phyloP scores from a whole-genome alignment of 2,888 invertebrate species.

The Diadromus collaris region DNA sequence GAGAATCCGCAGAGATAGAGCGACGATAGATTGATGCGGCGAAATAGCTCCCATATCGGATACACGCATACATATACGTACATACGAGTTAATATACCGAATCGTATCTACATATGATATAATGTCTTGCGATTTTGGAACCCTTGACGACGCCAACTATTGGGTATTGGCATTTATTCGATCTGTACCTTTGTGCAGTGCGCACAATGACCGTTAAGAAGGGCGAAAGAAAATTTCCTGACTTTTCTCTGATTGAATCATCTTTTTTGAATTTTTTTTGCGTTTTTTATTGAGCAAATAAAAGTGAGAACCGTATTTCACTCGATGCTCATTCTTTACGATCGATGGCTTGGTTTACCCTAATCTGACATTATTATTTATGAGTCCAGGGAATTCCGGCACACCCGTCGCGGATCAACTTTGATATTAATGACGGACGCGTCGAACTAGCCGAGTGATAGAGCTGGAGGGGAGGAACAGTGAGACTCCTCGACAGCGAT shows the following conservation, averaged over 20 bases:
- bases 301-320: too few relatives aligned
- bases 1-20: conserved; percentile 22
- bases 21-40: conserved; percentile 45
- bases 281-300: too few relatives aligned
- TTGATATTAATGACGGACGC: conserved; percentile 68
- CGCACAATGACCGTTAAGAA: too few relatives aligned
- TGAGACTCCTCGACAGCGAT: conserved; percentile 40
- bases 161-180: neutral
- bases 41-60: conserved; percentile 39
- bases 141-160: neutral
- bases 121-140: neutral
- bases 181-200: too few relatives aligned
- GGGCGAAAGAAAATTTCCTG: too few relatives aligned
- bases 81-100: neutral
- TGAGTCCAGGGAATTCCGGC: conserved; percentile 16
- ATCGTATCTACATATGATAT: neutral
- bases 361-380: too few relatives aligned
- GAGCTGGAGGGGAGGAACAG: neutral
- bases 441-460: conserved; percentile 11
- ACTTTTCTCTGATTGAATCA: too few relatives aligned
- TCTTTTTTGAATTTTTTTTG: too few relatives aligned
- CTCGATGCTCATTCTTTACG: too few relatives aligned
- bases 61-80: conserved; percentile 21
- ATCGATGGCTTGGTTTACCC: too few relatives aligned
- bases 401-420: conserved; percentile 54